phyloP scores from a whole-genome alignment of 2,113 vertebrate genomes.

The Notechis scutatus region DNA sequence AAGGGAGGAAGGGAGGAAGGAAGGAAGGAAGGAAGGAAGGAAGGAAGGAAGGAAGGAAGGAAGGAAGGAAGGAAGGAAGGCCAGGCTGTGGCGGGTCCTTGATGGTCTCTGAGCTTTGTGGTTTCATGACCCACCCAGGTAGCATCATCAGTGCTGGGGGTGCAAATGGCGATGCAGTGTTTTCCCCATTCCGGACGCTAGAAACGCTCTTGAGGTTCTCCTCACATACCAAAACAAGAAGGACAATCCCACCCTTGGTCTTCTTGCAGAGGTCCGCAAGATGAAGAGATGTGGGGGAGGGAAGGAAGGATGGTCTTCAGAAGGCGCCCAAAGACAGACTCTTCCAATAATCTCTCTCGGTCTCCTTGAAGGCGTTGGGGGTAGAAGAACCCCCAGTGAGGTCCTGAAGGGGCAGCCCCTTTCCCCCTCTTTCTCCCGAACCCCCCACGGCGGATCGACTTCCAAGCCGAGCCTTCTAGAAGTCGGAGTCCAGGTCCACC shows the following conservation, averaged over 20 bases:
- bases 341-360: neutral
- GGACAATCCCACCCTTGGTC: neutral
- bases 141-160: neutral
- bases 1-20: too few species aligned
- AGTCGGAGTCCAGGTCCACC: slow-evolving; percentile 89
- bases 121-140: neutral
- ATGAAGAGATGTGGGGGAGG: too few species aligned
- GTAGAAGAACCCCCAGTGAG: neutral
- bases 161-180: too few species aligned
- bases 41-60: too few species aligned
- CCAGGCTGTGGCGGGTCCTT: too few species aligned
- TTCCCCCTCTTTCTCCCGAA: neutral
- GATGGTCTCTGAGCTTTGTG: too few species aligned
- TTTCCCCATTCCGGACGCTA: neutral
- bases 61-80: too few species aligned
- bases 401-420: rapidly evolving
- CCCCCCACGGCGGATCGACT: neutral
- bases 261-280: neutral
- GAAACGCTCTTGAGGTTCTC: neutral
- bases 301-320: neutral
- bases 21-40: too few species aligned
- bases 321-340: too few species aligned
- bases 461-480: slow-evolving; percentile 60
- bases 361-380: neutral
- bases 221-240: neutral